Evolutionary conservation across 2,888 invertebrate genomes (phyloP), one percentile per base, ranked within the genome.

Genomic region (Lapara coniferarum): DNA sequence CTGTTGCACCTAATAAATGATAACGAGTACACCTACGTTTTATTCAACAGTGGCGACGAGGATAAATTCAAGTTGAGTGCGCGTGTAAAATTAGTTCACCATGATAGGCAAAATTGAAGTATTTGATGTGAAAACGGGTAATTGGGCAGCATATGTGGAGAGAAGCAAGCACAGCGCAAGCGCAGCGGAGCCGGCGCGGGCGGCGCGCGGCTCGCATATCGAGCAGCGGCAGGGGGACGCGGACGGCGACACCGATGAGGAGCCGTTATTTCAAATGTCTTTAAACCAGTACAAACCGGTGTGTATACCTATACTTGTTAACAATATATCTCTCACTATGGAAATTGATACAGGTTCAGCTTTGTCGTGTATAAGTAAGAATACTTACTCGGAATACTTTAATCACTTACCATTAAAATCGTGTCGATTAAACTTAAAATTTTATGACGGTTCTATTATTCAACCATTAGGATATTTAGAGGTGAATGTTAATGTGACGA

Each of bases 261-360:
- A 5, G 2, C 2, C 6, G 6, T 5, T 37, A 37, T 37, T 2
- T 37, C 2, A 5, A 37, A 6, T 37, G 37, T 37, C 2, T 37
- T 2, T 37, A 37, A 6, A 2, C 37, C 37, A 71, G 51, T 76
- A 75, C 44, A 70, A 70, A 30, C 46, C 75, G 70, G 74, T 74
- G 46, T 68, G 72, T 72, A 56, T 72, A 37, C 53, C 70, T 13
- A 19, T 75, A 10, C 46, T 8, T 10, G 63, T 77, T 10, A 66
- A 77, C 53, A 68, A 70, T 30, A 19, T 49, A n/a, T 25, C 59
- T 2, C 49, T 79, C 4, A 25, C 30, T 10, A 77, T 79, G 78
- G 76, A 77, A 70, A 63, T 77, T 0, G 78, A 79, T 57, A 78
- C 77, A 1, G 76, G 78, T 2, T 69, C 75, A 0, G 72, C 76